Conservation (phyloP, 2,888 invertebrate genomes). For the Campopleginae sp. region DNA sequence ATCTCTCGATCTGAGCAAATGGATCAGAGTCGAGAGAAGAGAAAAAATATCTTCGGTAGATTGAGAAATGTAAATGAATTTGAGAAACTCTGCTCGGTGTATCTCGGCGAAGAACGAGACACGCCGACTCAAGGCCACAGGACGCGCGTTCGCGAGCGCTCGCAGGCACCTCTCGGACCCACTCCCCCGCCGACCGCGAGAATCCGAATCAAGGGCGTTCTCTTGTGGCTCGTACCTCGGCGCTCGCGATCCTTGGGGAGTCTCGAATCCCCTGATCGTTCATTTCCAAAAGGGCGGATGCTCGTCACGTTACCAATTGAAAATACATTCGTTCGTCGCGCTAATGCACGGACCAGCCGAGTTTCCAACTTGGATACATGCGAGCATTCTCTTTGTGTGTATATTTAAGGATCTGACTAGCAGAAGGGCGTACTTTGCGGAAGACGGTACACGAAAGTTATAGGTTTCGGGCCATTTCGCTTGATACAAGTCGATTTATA, state of each 20-base stretch:
- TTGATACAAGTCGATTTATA: constrained; percentile 2
- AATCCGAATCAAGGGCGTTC: constrained; percentile 83
- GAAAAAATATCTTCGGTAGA: background rate
- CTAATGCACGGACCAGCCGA: background rate
- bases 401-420: background rate
- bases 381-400: constrained; percentile 9
- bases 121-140: constrained; percentile 82
- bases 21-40: background rate
- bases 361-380: background rate
- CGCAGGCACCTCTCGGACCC: constrained; percentile 70
- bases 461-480: constrained; percentile 7
- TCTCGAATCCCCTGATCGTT: background rate
- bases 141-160: constrained; percentile 76
- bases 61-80: constrained; percentile 69
- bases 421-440: background rate
- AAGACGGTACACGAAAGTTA: background rate
- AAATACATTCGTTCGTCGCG: background rate
- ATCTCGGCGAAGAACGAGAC: constrained; percentile 76
- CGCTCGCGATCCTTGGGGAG: constrained; percentile 22
- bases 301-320: background rate
- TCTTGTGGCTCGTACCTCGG: constrained; percentile 59
- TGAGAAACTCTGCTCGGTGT: constrained; percentile 80
- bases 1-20: constrained; percentile 31
- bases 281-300: constrained; percentile 26
- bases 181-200: constrained; percentile 79